These are phyloP conservation scores for Eristalis tenax DNA, from an alignment of 2,888 invertebrate species.

Conservation along the genomic window DNA sequence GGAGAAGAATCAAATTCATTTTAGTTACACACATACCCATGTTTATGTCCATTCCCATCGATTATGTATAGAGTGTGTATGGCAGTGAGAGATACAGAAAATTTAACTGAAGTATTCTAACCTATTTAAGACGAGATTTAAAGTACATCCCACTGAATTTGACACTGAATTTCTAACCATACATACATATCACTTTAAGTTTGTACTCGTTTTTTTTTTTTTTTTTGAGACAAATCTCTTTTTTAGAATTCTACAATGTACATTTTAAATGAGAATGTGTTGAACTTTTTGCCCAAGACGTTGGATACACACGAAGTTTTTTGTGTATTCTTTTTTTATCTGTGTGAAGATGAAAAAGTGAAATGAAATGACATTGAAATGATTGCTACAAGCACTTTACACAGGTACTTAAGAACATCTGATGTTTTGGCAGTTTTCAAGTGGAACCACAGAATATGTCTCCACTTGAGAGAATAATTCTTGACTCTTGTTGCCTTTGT, in stretches of 20 bases:
- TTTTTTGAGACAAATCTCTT: conserved; percentile 8
- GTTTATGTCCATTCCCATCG: too few relatives aligned
- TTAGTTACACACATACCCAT: neutral
- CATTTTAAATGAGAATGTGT: conserved; percentile 29
- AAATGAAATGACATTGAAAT: conserved; percentile 52
- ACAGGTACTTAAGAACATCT: conserved; percentile 64
- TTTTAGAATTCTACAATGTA: neutral
- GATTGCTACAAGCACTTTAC: conserved; percentile 65
- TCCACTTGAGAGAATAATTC: neutral
- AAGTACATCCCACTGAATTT: conserved; percentile 34
- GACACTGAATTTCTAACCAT: neutral
- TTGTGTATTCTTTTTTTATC: neutral
- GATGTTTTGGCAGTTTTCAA: conserved; percentile 55
- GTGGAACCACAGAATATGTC: conserved; percentile 10
- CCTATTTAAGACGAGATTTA: conserved; percentile 19
- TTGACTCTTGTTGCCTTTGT: neutral
- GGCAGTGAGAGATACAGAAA: neutral
- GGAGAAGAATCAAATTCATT: neutral
- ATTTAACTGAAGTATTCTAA: conserved; percentile 24
- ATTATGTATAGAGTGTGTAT: too few relatives aligned
- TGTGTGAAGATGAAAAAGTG: conserved; percentile 22
- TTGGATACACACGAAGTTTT: neutral
- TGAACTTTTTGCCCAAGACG: conserved; percentile 9
- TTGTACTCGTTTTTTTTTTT: neutral
- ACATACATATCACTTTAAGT: neutral